A percentile compares a stretch with the other conserved stretches of the same genome.
Evolutionary conservation across 1,140 invertebrate species (phyloP).

Genomic region (Achroia grisella): DNA sequence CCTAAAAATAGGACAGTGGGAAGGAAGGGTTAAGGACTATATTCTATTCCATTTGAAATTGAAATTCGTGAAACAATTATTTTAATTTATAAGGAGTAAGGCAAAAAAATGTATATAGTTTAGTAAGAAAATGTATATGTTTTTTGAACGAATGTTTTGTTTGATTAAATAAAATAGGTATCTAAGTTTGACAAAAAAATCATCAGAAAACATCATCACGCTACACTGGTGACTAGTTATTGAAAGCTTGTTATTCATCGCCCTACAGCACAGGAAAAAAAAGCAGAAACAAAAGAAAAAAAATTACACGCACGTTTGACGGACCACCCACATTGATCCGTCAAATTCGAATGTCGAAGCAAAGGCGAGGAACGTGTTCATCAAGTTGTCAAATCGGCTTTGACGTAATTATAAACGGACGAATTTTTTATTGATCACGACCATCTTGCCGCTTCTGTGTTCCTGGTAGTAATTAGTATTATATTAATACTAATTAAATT

Average conservation of each 20-base stretch:
- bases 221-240: slow-evolving; percentile 56
- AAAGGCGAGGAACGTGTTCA: slow-evolving; percentile 48
- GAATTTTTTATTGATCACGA: slow-evolving; percentile 32
- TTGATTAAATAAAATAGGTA: neutral
- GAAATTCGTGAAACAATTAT: no score
- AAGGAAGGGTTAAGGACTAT: no score
- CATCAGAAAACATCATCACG: slow-evolving; percentile 46
- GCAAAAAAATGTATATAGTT: no score
- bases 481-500: no score
- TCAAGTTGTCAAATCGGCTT: slow-evolving; percentile 68
- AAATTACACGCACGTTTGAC: slow-evolving; percentile 33
- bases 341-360: slow-evolving; percentile 55
- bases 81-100: no score
- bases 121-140: no score
- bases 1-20: no score
- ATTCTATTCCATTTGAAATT: no score
- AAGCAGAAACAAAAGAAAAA: slow-evolving; percentile 41
- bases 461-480: neutral
- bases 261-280: slow-evolving; percentile 37
- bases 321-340: slow-evolving; percentile 61
- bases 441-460: slow-evolving; percentile 10
- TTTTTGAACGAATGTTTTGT: no score
- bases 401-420: slow-evolving; percentile 58
- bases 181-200: slow-evolving; percentile 31
- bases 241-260: slow-evolving; percentile 61